These are phyloP conservation scores for Orchesellides sinensis DNA, from an alignment of 2,888 invertebrate genomes.

Conservation along the genomic window DNA sequence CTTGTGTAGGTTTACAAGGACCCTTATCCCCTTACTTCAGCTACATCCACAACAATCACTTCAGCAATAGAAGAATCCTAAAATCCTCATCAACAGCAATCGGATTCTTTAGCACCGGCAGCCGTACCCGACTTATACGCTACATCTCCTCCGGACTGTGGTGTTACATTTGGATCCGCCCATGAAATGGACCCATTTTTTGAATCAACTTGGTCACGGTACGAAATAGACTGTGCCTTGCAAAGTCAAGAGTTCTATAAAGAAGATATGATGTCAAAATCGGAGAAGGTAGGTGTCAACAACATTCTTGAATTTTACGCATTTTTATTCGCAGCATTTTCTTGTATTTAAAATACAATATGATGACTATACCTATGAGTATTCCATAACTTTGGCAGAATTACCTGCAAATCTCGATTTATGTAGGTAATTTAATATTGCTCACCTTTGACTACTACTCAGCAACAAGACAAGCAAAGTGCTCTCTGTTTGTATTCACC, in stretches of 20 bases:
- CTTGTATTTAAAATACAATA: too few species aligned
- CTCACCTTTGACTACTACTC: too few species aligned
- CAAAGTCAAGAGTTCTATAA: conserved; percentile 73
- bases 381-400: too few species aligned
- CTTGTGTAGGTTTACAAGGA: conserved; percentile 57
- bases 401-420: too few species aligned
- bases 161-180: conserved; percentile 62
- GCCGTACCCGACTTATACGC: conserved; percentile 39
- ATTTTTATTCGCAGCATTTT: too few species aligned
- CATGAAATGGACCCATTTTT: conserved; percentile 73
- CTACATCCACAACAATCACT: conserved; percentile 5
- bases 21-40: conserved; percentile 19
- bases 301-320: too few species aligned
- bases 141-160: conserved; percentile 25
- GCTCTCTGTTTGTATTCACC: too few species aligned
- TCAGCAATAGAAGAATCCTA: neutral
- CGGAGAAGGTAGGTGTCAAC: conserved; percentile 70
- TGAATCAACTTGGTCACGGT: conserved; percentile 70
- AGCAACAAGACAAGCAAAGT: too few species aligned
- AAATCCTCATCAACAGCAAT: conserved; percentile 5
- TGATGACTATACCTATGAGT: too few species aligned
- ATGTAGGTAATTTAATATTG: too few species aligned
- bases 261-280: conserved; percentile 65
- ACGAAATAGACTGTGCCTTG: conserved; percentile 74
- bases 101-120: conserved; percentile 28